A percentile compares a stretch with the other conserved stretches of the same genome.
These are phyloP conservation scores for Donacobius atricapilla DNA, from an alignment of 2,113 vertebrate species.

Conservation along the genomic window DNA sequence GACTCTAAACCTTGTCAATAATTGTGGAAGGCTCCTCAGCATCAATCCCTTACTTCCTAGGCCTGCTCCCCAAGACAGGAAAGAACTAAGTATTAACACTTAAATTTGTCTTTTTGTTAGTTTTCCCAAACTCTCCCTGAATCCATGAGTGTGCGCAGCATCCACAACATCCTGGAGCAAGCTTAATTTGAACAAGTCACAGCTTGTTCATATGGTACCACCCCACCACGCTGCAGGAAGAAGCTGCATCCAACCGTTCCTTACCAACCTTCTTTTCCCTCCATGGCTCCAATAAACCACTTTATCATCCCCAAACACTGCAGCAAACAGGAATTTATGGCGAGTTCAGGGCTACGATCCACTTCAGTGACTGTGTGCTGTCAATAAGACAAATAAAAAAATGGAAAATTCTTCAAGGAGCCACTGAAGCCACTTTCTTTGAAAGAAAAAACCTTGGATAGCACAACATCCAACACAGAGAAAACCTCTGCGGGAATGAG, in stretches of 20 bases:
- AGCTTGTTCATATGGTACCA: neutral
- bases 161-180: neutral
- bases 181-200: neutral
- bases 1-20: neutral
- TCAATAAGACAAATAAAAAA: neutral
- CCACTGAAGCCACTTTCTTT: neutral
- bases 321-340: neutral
- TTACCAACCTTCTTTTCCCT: neutral
- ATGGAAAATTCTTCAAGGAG: neutral
- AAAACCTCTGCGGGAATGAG: accelerated
- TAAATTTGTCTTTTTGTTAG: neutral
- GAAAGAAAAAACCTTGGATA: neutral
- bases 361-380: neutral
- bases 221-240: accelerated
- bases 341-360: neutral
- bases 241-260: neutral
- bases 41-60: neutral
- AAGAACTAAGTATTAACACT: neutral
- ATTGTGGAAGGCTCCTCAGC: neutral
- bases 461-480: neutral
- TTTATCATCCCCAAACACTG: neutral
- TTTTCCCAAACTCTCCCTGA: neutral
- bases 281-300: neutral
- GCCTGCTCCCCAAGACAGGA: accelerated
- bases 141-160: accelerated